These are phyloP conservation scores for Asarcornis scutulata DNA, from an alignment of 2,113 vertebrate genomes.

Conservation along the genomic window DNA sequence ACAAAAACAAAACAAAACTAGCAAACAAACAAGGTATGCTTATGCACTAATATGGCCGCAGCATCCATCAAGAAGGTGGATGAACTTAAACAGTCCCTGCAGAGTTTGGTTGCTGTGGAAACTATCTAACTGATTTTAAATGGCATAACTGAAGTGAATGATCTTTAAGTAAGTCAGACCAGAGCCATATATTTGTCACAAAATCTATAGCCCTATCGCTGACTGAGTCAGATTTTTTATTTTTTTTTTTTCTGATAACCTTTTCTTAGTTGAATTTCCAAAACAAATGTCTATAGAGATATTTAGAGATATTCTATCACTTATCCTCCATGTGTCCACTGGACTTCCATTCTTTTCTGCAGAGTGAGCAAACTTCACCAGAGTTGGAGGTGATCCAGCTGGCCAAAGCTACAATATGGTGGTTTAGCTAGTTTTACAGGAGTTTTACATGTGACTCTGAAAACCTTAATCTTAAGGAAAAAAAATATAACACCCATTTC, in stretches of 20 bases:
- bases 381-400: background rate
- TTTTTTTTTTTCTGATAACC: background rate
- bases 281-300: rapidly evolving
- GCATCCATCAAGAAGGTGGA: background rate
- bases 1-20: background rate
- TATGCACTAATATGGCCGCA: background rate
- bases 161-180: background rate
- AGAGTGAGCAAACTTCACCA: rapidly evolving
- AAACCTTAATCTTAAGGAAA: background rate
- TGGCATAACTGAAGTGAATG: background rate
- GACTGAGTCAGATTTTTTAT: rapidly evolving
- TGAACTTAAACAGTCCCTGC: background rate
- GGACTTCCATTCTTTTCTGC: rapidly evolving
- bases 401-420: background rate
- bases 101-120: background rate
- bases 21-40: background rate
- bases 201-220: rapidly evolving
- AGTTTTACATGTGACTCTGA: background rate
- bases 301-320: background rate
- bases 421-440: background rate
- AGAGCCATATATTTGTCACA: background rate
- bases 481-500: background rate
- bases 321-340: background rate
- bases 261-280: background rate
- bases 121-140: background rate